Base-by-base conservation (phyloP, 2,888 invertebrate genomes). In the Caenorhabditis sp. region DNA sequence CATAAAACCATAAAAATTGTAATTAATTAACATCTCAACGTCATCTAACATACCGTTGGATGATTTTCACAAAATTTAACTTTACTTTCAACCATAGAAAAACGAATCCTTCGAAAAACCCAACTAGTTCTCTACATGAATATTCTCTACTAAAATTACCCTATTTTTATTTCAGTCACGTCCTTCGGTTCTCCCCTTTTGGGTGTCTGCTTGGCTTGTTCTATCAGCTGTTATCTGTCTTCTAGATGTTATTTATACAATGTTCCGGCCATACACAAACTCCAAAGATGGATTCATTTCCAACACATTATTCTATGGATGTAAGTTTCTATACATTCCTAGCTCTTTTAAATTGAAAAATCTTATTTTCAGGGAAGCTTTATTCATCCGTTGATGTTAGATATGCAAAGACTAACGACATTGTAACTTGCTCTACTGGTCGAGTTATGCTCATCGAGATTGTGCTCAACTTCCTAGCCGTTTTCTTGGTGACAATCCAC, bases 361-460 rank as follows among this genome's bases (percentile, higher is more conserved):
- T 27, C 31, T 49, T 14, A 52, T 27, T 63, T 82, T 67, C 66
- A 83, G 85, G 84, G 85, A 80, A 85, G 65, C 72, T 85, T 58
- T 85, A 85, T 66, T 81, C 84, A 4, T 81, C 80, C 21, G 84
- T 85, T 8, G 85, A 85, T 69, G 66, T 78, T 43, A 77, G 85
- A 7, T 85, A 85, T 63, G 85, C 83, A 7, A 75, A 78, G 20
- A 60, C 78, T 3, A 70, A 75, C 17, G 85, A 85, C 59, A 67
- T 83, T 12, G 82, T 84, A 21, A 85, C 85, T n/a, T 82, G 82
- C 69, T 79, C 85, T 14, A 85, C 85, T 5, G 85, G 85, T 4
- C 62, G 85, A 36, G 82, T 84, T 14, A 85, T 85, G 85, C 67
- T 82, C 23, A 63, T 85, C 17, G 85, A 85, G 69, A 79, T 85